Evolutionary conservation across 1,140 invertebrate species (phyloP), one percentile per base, ranked within the genome.

Genomic region (Subanguina moxae): DNA sequence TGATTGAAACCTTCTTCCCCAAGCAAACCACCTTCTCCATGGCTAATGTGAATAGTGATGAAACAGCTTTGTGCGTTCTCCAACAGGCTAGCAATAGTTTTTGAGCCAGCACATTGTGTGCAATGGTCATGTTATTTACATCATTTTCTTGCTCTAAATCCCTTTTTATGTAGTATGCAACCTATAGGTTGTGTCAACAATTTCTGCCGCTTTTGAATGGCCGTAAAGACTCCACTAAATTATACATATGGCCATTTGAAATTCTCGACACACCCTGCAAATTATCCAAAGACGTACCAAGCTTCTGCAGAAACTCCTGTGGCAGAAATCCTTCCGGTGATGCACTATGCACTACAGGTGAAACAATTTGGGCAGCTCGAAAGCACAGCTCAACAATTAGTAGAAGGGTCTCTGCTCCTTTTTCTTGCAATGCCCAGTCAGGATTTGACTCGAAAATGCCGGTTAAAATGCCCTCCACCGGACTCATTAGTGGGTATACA

Each of bases 11-110:
- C 19, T 74, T 65, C 23, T 30, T 67, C 46, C 56, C 43, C 15
- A 80, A n/a, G n/a, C n/a, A n/a, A n/a, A n/a, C 27, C 19, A 76
- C 69, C 23, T 30, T 67, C 46, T 58, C 43, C 15, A 80, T 57
- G 1, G 72, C 28, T 38, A 63, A 63, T 1, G 64, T 32, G 43
- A 79, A 71, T n/a, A 80, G 76, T 38, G 62, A 57, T 1, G 78
- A 79, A 28, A 79, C 59, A 28, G 65, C 62, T 52, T 79, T 79
- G 42, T 75, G 76, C 15, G 77, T 57, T 58, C 77, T 46, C 76
- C 78, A 79, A 25, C 70, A 78, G 63, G 68, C 65, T 7, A 73
- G 69, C 0, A 76, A 63, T 7, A 80, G 32, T 28, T 65, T 63
- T 46, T 80, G 77, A 8, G 66, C 64, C 21, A 13, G 42, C 13